These are phyloP conservation scores for Oscheius sp. DNA, from an alignment of 2,888 invertebrate species.

Conservation along the genomic window DNA sequence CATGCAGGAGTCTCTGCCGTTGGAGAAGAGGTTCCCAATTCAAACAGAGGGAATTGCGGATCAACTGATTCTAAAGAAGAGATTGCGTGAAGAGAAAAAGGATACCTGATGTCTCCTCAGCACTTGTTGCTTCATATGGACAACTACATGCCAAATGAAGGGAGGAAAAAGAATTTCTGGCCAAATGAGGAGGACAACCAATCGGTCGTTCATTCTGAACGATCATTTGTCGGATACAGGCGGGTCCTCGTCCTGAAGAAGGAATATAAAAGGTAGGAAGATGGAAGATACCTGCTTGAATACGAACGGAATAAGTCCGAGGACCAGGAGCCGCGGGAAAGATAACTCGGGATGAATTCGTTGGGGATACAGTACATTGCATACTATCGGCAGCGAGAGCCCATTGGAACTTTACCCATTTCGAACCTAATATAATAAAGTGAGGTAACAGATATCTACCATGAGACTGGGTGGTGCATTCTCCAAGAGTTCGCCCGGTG, in stretches of 20 bases:
- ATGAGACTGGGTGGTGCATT: conserved; percentile 43
- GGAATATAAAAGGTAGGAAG: not conserved
- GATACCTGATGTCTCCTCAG: conserved; percentile 30
- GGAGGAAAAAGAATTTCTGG: conserved; percentile 54
- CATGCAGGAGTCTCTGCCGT: conserved; percentile 33
- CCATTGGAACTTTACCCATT: conserved; percentile 61
- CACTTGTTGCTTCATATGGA: conserved; percentile 41
- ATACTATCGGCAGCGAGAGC: conserved; percentile 47
- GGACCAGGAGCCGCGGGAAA: conserved; percentile 43
- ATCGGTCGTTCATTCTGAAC: conserved; percentile 56
- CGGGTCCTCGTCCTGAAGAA: conserved; percentile 40
- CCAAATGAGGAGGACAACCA: conserved; percentile 59
- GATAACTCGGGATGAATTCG: conserved; percentile 35
- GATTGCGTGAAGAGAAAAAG: not conserved
- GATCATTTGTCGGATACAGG: conserved; percentile 55
- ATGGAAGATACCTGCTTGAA: conserved; percentile 45
- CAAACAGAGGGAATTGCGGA: conserved; percentile 28
- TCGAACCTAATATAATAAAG: conserved; percentile 15
- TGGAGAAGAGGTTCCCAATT: conserved; percentile 20
- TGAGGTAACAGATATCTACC: conserved; percentile 23
- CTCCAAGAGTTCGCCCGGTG: conserved; percentile 48
- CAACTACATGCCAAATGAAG: conserved; percentile 57
- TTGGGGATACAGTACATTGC: conserved; percentile 44
- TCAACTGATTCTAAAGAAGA: conserved; percentile 4
- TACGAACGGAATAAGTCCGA: conserved; percentile 54